phyloP scores from a whole-genome alignment of 2,797 vertebrate species.

The Poecile montanus region DNA sequence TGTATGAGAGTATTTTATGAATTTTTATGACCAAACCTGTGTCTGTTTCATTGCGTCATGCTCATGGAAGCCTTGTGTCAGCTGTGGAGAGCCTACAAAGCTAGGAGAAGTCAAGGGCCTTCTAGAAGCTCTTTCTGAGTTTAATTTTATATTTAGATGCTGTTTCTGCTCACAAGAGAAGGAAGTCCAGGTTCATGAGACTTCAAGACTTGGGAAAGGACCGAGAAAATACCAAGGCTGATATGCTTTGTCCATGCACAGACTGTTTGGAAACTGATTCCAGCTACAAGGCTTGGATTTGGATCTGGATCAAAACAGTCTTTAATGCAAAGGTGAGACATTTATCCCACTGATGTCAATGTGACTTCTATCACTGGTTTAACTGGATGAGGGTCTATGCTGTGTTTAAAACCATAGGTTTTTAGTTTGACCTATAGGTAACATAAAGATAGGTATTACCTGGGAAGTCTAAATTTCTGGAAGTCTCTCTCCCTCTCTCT shows the following conservation, averaged over 20 bases:
- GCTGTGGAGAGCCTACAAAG: neutral
- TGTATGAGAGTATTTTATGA: neutral
- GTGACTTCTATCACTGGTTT: neutral
- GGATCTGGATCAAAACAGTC: neutral
- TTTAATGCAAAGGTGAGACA: neutral
- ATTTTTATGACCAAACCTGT: neutral
- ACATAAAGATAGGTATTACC: neutral
- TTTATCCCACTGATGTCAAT: neutral
- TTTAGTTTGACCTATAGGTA: slow-evolving; percentile 19
- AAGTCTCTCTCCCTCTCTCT: slow-evolving; percentile 36
- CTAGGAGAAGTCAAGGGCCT: neutral
- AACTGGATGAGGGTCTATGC: neutral
- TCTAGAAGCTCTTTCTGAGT: neutral
- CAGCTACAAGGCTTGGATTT: neutral
- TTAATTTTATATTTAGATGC: neutral
- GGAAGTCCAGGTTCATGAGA: neutral
- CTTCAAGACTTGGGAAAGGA: neutral
- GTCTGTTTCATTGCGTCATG: neutral
- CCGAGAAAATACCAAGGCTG: neutral
- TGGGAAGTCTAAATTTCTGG: slow-evolving; percentile 47
- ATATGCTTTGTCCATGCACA: neutral
- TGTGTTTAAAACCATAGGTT: neutral
- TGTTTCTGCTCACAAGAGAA: neutral
- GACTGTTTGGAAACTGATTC: neutral
- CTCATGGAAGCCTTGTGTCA: neutral